Evolutionary conservation across 2,113 vertebrate species (phyloP).

Genomic region (Melanotaenia duboulayi): DNA sequence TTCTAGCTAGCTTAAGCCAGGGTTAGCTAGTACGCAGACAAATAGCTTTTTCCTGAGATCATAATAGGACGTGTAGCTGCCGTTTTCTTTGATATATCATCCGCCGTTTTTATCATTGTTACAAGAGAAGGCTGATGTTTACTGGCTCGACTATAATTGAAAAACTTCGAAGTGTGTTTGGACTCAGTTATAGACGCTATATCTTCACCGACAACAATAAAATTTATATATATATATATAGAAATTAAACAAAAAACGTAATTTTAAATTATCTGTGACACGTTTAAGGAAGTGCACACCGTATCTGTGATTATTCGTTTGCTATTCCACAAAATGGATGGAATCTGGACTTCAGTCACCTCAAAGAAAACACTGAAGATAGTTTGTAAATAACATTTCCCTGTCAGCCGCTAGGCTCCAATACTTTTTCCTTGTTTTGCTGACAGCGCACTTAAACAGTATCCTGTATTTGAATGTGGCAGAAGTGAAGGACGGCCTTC

Average conservation of each 20-base stretch:
- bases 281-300: not conserved
- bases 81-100: not conserved
- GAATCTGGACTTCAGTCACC: slow-evolving; percentile 51
- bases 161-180: not conserved
- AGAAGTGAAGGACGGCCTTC: slow-evolving; percentile 28
- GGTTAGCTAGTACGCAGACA: slow-evolving; percentile 56
- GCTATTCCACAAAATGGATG: slow-evolving; percentile 52
- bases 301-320: not conserved
- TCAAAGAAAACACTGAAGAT: slow-evolving; percentile 18
- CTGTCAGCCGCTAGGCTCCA: slow-evolving; percentile 32
- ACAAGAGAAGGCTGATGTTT: fast-evolving
- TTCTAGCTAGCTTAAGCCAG: slow-evolving; percentile 61
- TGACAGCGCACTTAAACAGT: slow-evolving; percentile 39
- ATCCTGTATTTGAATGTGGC: slow-evolving; percentile 35
- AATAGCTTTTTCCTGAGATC: not conserved
- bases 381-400: slow-evolving; percentile 57
- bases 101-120: not conserved
- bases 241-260: slow-evolving; percentile 9
- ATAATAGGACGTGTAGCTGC: not conserved
- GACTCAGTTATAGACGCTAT: not conserved
- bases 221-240: too few relatives aligned
- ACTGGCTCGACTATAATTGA: not conserved
- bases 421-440: slow-evolving; percentile 30
- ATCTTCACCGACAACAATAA: slow-evolving; percentile 1
- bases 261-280: not conserved